Percentiles rank a stretch among this genome's conserved stretches.
phyloP scores from a whole-genome alignment of 2,888 invertebrate genomes.

The Chironomus tentans region DNA sequence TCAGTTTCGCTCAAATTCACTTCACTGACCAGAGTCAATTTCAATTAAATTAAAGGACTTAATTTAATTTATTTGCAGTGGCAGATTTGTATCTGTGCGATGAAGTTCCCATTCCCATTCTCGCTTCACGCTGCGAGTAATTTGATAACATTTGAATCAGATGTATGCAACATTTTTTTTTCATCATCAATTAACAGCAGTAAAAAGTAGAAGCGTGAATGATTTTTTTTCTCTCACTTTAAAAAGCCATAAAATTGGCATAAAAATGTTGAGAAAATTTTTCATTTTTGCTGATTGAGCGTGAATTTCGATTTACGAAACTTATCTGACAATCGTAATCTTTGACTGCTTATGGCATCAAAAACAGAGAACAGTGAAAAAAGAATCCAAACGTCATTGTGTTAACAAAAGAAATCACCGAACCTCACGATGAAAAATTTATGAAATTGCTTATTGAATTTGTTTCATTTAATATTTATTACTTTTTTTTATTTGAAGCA shows the following conservation, averaged over 20 bases:
- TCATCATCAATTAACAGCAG: conserved; percentile 1
- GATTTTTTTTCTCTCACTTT: neutral
- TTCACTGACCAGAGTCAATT: conserved; percentile 2
- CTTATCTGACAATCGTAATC: too few species aligned
- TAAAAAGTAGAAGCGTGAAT: conserved; percentile 16
- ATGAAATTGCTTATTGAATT: conserved; percentile 22
- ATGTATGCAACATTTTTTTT: neutral
- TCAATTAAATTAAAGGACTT: conserved; percentile 14
- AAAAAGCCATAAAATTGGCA: neutral
- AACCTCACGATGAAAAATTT: neutral
- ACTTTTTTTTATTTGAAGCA: conserved; percentile 8
- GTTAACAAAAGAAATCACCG: neutral
- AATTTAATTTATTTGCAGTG: conserved; percentile 12
- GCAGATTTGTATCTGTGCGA: neutral
- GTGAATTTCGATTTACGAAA: too few species aligned
- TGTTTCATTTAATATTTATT: conserved; percentile 19
- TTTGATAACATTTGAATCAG: neutral
- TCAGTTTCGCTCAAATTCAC: neutral
- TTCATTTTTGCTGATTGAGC: too few species aligned
- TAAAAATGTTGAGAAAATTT: too few species aligned
- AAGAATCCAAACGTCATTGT: too few species aligned
- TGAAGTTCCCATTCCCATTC: neutral
- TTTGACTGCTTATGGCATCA: too few species aligned
- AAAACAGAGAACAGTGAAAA: too few species aligned
- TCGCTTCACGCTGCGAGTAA: neutral